A percentile compares a stretch with the other conserved stretches of the same genome.
These are phyloP conservation scores for Danionella cerebrum DNA, from an alignment of 2,113 vertebrate species.

Conservation along the genomic window DNA sequence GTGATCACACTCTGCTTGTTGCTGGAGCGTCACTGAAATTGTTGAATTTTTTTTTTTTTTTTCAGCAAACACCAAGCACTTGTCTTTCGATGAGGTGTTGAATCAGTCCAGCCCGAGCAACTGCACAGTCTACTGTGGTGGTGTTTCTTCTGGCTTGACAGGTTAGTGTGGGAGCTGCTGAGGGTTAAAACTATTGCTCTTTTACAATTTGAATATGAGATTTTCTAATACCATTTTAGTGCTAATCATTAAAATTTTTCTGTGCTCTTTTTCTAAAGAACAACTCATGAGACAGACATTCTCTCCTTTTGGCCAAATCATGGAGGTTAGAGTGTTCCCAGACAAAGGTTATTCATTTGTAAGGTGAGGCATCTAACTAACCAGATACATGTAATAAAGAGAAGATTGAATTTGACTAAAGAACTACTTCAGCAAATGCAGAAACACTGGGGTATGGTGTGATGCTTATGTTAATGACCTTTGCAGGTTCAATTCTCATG, in stretches of 20 bases:
- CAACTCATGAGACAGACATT: conserved; percentile 99
- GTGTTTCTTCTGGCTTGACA: conserved; percentile 87
- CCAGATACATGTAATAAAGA: too few species aligned
- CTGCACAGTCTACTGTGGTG: conserved; percentile 96
- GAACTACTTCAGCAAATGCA: too few species aligned
- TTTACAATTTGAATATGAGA: too few species aligned
- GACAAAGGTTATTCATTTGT: conserved; percentile 98
- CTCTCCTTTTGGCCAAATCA: conserved; percentile 92
- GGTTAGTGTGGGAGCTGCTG: conserved; percentile 63
- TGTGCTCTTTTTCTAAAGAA: conserved; percentile 62
- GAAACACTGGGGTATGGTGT: background rate
- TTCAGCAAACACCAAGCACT: conserved; percentile 82
- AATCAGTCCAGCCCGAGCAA: conserved; percentile 96
- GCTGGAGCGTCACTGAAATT: too few species aligned
- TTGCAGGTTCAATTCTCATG: conserved; percentile 86
- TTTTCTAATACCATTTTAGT: too few species aligned
- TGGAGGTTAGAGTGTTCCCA: conserved; percentile 95
- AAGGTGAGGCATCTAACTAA: conserved; percentile 79
- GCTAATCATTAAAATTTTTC: background rate
- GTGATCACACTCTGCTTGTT: too few species aligned
- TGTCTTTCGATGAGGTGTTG: conserved; percentile 93
- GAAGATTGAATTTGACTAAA: too few species aligned
- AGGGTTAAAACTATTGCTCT: too few species aligned
- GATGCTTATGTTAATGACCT: background rate
- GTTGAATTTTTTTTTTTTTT: background rate